phyloP scores from a whole-genome alignment of 2,113 vertebrate species.

The Zosterops japonicus region DNA sequence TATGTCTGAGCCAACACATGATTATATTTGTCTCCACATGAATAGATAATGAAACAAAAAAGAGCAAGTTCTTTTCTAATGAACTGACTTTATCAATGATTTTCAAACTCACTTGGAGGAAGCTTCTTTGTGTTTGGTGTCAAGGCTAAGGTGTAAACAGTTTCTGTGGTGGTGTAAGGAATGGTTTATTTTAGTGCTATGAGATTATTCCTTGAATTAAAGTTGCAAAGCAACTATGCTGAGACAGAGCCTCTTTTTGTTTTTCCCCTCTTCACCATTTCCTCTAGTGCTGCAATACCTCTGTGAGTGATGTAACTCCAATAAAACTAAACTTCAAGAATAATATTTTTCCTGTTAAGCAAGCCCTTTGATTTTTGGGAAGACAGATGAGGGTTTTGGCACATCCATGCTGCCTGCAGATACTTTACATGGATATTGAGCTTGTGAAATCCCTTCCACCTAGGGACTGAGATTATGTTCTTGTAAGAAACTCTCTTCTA shows the following conservation, averaged over 20 bases:
- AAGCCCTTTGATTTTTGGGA: conserved; percentile 19
- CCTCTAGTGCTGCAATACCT: background rate
- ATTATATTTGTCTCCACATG: background rate
- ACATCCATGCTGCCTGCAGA: background rate
- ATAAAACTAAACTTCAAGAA: background rate
- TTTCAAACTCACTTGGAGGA: background rate
- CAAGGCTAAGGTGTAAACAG: background rate
- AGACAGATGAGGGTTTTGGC: conserved; percentile 15
- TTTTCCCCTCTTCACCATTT: background rate
- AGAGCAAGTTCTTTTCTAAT: background rate
- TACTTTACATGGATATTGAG: background rate
- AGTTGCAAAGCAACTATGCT: background rate
- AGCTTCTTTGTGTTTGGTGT: background rate
- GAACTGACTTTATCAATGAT: background rate
- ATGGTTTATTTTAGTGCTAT: background rate
- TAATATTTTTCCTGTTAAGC: background rate
- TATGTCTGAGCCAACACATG: background rate
- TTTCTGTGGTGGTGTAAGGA: background rate
- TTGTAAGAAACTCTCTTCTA: background rate
- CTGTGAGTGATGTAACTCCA: background rate
- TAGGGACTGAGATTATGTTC: background rate
- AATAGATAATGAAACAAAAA: background rate
- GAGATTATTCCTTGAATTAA: background rate
- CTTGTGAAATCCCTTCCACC: background rate
- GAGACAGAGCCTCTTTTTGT: background rate